A percentile compares a stretch with the other conserved stretches of the same genome.
Evolutionary conservation across 2,888 invertebrate genomes (phyloP).

Genomic region (Apocheima hispidaria): DNA sequence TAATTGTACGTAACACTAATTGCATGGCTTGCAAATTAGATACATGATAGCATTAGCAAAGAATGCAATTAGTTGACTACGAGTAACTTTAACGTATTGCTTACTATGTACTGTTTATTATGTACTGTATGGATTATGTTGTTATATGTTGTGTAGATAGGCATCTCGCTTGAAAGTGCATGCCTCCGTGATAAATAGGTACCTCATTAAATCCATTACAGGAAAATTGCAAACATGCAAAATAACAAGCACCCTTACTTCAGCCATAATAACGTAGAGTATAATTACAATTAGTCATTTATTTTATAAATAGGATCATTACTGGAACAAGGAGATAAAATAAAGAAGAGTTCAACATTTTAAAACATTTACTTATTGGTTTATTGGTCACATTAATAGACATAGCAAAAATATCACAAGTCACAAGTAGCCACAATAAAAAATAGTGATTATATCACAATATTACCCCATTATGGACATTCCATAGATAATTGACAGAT

Average conservation of each 20-base stretch:
- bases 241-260: not conserved
- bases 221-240: not conserved
- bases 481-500: not conserved
- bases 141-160: too few relatives aligned
- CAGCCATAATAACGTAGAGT: not conserved
- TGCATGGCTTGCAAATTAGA: too few relatives aligned
- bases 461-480: not conserved
- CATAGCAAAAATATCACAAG: slow-evolving; percentile 16
- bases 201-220: not conserved
- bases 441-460: slow-evolving; percentile 20
- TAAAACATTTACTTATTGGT: slow-evolving; percentile 13
- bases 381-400: slow-evolving; percentile 16
- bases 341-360: not conserved
- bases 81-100: too few relatives aligned
- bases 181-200: too few relatives aligned
- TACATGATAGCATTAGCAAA: not conserved
- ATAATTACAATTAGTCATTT: not conserved
- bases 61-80: not conserved
- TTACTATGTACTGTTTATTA: not conserved
- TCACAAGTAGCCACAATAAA: slow-evolving; percentile 8
- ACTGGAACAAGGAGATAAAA: slow-evolving; percentile 12
- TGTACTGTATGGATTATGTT: too few relatives aligned
- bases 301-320: not conserved
- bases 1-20: not conserved
- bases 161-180: too few relatives aligned